Percentiles rank a stretch among this genome's conserved stretches.
Conservation (phyloP, 2,888 invertebrate species). For the Gibbula magus region DNA sequence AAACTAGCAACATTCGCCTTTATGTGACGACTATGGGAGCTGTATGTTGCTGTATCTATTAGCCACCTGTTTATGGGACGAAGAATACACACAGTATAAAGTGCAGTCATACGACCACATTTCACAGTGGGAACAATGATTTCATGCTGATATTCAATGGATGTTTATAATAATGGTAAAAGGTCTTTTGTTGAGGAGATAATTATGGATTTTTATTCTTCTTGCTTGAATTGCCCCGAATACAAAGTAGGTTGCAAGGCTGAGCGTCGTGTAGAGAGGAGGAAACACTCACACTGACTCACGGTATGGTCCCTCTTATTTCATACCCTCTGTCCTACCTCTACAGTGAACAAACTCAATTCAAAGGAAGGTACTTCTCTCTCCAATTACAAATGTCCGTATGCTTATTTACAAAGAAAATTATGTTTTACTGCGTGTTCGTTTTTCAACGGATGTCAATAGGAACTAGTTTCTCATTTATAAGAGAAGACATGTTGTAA, state of each 20-base stretch:
- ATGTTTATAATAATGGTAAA: conserved; percentile 19
- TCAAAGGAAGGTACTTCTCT: no score
- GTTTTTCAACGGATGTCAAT: no score
- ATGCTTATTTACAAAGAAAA: no score
- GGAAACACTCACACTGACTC: neutral
- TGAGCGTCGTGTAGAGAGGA: no score
- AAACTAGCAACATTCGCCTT: neutral
- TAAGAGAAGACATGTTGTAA: no score
- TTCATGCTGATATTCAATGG: neutral
- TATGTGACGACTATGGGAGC: neutral
- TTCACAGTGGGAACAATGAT: conserved; percentile 7
- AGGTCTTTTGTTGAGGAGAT: conserved; percentile 17
- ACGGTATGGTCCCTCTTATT: neutral
- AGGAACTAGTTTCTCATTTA: no score
- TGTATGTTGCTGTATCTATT: neutral
- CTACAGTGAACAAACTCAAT: neutral
- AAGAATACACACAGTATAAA: neutral
- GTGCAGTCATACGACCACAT: conserved; percentile 8
- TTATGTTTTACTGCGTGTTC: no score
- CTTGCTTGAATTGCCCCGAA: conserved; percentile 1
- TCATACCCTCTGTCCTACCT: neutral
- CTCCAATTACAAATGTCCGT: no score
- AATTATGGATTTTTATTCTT: conserved; percentile 24
- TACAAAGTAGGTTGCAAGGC: neutral
- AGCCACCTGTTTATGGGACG: neutral